Base-by-base conservation (phyloP, 2,797 vertebrate genomes). In the Macropus fuliginosus region DNA sequence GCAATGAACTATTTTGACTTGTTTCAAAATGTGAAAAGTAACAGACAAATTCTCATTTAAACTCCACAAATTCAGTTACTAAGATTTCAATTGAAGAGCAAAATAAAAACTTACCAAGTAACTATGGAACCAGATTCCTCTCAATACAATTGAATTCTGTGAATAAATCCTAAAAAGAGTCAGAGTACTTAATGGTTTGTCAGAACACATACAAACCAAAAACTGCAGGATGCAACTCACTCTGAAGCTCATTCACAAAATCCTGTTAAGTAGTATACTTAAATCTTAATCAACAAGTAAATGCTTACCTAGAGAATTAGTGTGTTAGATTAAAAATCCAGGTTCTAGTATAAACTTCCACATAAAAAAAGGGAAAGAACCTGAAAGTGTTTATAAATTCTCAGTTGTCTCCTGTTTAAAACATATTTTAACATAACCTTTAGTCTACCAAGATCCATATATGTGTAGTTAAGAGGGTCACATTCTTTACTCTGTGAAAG, bases 101-200 rank as follows among this genome's bases (percentile, higher is more conserved):
- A 81, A 81, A 81, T 24, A 81, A 40, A 81, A n/a, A 81, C 74
- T 81, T 81, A 81, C 74, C 74, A 81, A 81, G 40, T 81, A 81
- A 46, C 74, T 81, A 81, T 46, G 74, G 74, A 81, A 81, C 74
- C 74, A 81, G 40, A 18, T 81, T 81, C 18, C 74, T 81, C 74
- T 81, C 74, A 81, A 81, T 24, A 81, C 74, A 81, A 81, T 46
- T 81, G 74, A 81, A 81, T 21, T 81, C 74, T 81, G 74, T 46
- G 40, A 81, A 81, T 81, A 81, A 46, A 81, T 81, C 74, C 74
- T 81, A 81, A 81, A 81, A 81, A 81, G 74, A 81, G 74, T 81
- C 74, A 81, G 74, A 81, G 74, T 81, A 81, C 74, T 81, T 81
- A 81, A 81, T 46, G 74, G 74, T 46, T 81, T 81, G 74, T 46